Evolutionary conservation across 2,888 invertebrate genomes (phyloP).

Genomic region (Pseudococcus longispinus): DNA sequence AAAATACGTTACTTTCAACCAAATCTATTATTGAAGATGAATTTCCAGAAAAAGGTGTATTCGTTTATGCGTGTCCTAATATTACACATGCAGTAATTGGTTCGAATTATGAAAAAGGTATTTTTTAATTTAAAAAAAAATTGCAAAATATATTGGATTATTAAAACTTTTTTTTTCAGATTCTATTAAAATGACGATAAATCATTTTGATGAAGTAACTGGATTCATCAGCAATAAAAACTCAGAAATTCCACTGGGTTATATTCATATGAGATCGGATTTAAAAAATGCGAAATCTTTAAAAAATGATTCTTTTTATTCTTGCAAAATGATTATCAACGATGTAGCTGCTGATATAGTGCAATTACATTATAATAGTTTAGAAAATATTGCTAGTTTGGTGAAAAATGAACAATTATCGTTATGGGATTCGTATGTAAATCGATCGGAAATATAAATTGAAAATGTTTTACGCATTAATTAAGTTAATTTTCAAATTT

Average conservation of each 20-base stretch:
- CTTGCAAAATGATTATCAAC: not conserved
- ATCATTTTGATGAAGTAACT: not conserved
- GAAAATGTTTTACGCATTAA: not conserved
- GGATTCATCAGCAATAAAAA: conserved; percentile 38
- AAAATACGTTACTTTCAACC: not conserved
- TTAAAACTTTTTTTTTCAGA: conserved; percentile 10
- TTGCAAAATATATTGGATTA: not conserved
- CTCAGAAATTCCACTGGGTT: conserved; percentile 20
- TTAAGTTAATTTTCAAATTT: too few relatives aligned
- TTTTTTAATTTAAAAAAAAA: not conserved
- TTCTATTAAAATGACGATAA: not conserved
- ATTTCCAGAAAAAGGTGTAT: conserved; percentile 36
- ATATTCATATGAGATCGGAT: conserved; percentile 42
- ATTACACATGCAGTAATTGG: not conserved
- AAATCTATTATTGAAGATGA: not conserved
- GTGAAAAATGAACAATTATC: conserved; percentile 16
- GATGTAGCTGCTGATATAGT: conserved; percentile 44
- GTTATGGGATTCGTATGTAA: conserved; percentile 33
- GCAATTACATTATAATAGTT: not conserved
- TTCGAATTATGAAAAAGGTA: conserved; percentile 38
- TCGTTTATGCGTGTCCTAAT: not conserved
- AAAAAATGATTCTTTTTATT: not conserved
- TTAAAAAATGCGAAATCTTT: not conserved
- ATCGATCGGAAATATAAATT: not conserved
- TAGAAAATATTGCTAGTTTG: not conserved